Conservation (phyloP, 1,140 invertebrate genomes). For the Nomia melanderi region DNA sequence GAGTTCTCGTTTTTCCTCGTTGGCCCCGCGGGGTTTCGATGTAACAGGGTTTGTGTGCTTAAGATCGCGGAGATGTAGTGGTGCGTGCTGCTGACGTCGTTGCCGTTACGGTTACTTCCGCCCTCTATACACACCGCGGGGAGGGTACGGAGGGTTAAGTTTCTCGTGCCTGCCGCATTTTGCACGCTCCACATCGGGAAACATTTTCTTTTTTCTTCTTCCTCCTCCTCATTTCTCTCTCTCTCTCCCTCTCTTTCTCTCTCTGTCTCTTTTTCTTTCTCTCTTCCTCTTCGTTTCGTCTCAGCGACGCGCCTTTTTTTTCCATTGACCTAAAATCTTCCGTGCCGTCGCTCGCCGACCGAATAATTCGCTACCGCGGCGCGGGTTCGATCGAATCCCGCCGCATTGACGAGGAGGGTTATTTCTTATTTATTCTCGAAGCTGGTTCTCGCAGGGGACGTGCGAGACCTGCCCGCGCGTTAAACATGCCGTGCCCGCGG, state of each 20-base stretch:
- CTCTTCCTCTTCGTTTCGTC: too few species aligned
- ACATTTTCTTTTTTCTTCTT: conserved; percentile 4
- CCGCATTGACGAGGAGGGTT: neutral
- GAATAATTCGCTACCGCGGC: too few species aligned
- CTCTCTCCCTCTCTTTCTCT: too few species aligned
- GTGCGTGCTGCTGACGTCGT: conserved; percentile 62
- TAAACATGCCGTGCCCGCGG: neutral
- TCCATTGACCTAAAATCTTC: too few species aligned
- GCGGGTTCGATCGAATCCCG: too few species aligned
- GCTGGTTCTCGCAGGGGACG: neutral
- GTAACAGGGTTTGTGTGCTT: conserved; percentile 25
- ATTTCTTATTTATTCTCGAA: neutral
- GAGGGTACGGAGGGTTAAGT: conserved; percentile 54
- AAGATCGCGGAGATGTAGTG: conserved; percentile 30
- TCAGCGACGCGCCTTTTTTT: too few species aligned
- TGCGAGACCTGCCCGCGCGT: neutral
- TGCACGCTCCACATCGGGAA: neutral
- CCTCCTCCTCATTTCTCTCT: too few species aligned
- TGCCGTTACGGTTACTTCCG: conserved; percentile 65
- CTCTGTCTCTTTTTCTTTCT: too few species aligned
- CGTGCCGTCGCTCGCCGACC: too few species aligned
- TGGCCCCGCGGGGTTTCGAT: conserved; percentile 23
- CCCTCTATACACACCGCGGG: conserved; percentile 53
- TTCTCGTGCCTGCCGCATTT: conserved; percentile 28
- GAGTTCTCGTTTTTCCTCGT: neutral